Percentiles rank a stretch among this genome's conserved stretches.
These are phyloP conservation scores for Pheosia tremula DNA, from an alignment of 2,888 invertebrate species.

Conservation along the genomic window DNA sequence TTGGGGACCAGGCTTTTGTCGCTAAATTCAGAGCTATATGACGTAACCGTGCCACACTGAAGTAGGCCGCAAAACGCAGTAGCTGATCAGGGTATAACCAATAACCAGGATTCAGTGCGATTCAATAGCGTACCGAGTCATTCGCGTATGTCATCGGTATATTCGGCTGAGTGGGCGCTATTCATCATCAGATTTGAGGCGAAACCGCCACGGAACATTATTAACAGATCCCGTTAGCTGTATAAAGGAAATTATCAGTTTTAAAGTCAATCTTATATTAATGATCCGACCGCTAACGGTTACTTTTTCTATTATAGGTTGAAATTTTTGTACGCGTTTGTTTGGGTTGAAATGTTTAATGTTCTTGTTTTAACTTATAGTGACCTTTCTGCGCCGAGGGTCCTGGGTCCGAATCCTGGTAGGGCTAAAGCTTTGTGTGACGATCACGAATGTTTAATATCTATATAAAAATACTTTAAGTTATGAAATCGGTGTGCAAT, in stretches of 20 bases:
- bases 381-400: too few relatives aligned
- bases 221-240: slow-evolving; percentile 26
- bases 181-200: slow-evolving; percentile 14
- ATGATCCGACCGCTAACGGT: slow-evolving; percentile 11
- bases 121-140: neutral
- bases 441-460: too few relatives aligned
- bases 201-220: slow-evolving; percentile 15
- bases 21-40: too few relatives aligned
- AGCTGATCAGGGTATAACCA: too few relatives aligned
- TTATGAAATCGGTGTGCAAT: too few relatives aligned
- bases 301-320: neutral
- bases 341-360: too few relatives aligned
- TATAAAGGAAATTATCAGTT: slow-evolving; percentile 26
- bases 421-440: too few relatives aligned
- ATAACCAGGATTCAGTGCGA: neutral
- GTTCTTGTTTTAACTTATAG: neutral
- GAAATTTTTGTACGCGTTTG: neutral
- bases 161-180: slow-evolving; percentile 30
- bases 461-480: too few relatives aligned
- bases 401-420: too few relatives aligned
- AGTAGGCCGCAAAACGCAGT: too few relatives aligned
- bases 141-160: slow-evolving; percentile 30
- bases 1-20: too few relatives aligned
- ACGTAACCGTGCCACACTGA: too few relatives aligned
- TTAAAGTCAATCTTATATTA: slow-evolving; percentile 22